phyloP scores from a whole-genome alignment of 2,113 vertebrate genomes.

The Probosciger aterrimus region DNA sequence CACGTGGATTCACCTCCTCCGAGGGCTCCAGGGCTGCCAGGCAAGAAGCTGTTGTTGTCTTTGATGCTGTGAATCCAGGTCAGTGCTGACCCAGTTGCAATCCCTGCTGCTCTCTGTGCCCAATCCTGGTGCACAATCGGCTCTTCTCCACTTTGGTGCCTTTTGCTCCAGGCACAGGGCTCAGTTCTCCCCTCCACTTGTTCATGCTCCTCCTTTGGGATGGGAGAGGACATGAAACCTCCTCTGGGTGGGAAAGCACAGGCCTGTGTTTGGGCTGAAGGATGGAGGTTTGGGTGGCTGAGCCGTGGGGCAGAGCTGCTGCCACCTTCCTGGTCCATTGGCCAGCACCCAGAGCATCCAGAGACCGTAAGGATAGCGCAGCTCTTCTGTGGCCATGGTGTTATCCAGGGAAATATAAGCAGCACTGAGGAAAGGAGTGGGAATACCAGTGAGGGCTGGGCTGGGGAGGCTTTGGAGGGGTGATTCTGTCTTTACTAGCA shows the following conservation, averaged over 20 bases:
- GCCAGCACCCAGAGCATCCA: background rate
- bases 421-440: background rate
- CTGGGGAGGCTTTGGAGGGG: background rate
- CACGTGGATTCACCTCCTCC: background rate
- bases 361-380: fast-evolving
- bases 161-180: background rate
- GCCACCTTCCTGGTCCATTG: background rate
- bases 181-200: background rate
- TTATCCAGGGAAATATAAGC: background rate
- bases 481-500: background rate
- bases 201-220: background rate
- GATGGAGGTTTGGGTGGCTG: background rate
- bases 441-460: background rate
- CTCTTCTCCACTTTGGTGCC: background rate
- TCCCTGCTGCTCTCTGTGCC: background rate
- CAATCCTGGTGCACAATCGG: fast-evolving
- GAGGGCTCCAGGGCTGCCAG: background rate
- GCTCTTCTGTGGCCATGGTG: background rate
- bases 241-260: background rate
- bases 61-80: conserved; percentile 29
- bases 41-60: background rate
- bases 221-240: background rate
- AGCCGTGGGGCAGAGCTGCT: background rate
- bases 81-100: background rate
- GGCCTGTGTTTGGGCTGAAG: background rate